Evolutionary conservation across 1,140 invertebrate species (phyloP).

Genomic region (Drosophila quadrilineata): DNA sequence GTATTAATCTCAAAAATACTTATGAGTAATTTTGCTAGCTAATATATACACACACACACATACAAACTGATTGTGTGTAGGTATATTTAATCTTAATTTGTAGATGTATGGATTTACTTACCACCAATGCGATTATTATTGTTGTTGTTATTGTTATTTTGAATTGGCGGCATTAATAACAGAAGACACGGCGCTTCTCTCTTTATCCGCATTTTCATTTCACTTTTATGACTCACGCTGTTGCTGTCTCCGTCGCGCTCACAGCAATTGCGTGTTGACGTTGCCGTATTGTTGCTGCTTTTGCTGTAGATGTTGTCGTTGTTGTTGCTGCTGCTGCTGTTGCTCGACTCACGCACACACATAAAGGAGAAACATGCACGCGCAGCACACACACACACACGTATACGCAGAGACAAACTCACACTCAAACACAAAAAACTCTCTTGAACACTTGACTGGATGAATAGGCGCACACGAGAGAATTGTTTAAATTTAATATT

Average conservation of each 20-base stretch:
- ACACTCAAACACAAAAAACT: conserved; percentile 5
- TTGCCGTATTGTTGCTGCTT: conserved; percentile 63
- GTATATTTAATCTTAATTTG: conserved; percentile 33
- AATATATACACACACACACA: conserved; percentile 24
- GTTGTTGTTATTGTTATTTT: conserved; percentile 59
- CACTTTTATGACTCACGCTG: conserved; percentile 81
- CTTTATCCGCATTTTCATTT: conserved; percentile 85
- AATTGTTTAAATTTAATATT: conserved; percentile 72
- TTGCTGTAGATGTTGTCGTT: conserved; percentile 12
- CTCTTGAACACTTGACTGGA: conserved; percentile 46
- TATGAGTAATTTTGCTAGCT: conserved; percentile 26
- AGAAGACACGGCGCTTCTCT: conserved; percentile 85
- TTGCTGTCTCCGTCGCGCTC: conserved; percentile 74
- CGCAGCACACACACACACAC: conserved; percentile 32
- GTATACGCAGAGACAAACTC: neutral
- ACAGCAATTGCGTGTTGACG: conserved; percentile 72
- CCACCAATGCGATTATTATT: conserved; percentile 82
- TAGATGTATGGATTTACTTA: conserved; percentile 70
- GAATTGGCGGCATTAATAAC: conserved; percentile 83
- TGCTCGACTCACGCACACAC: conserved; percentile 60
- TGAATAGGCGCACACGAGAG: conserved; percentile 29
- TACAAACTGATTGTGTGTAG: no score
- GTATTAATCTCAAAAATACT: conserved; percentile 22
- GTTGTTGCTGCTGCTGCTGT: conserved; percentile 45
- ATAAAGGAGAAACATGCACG: conserved; percentile 27